Percentiles rank a stretch among this genome's conserved stretches.
Conservation (phyloP, 2,113 vertebrate genomes). For the Salvelinus namaycush region DNA sequence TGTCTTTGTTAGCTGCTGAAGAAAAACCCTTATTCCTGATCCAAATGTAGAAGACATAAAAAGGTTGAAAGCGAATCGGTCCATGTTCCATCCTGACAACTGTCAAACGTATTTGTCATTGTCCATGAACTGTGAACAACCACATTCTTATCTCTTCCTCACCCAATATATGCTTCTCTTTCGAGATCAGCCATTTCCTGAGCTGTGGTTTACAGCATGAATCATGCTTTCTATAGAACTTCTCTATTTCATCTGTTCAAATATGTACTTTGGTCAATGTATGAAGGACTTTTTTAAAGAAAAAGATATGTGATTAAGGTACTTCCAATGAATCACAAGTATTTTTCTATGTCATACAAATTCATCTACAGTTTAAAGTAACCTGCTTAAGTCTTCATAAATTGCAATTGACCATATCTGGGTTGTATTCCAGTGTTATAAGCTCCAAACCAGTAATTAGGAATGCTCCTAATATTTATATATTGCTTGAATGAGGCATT, state of each 20-base stretch:
- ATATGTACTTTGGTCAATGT: neutral
- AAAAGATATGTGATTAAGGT: neutral
- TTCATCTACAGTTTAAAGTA: neutral
- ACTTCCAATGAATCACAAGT: neutral
- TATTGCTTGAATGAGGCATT: too few relatives aligned
- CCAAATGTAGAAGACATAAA: neutral
- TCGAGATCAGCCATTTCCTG: slow-evolving; percentile 74
- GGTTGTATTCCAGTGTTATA: neutral
- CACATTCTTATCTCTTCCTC: slow-evolving; percentile 22
- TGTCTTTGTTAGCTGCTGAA: neutral
- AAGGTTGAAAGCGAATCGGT: neutral
- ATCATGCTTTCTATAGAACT: slow-evolving; percentile 71
- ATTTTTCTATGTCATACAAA: neutral
- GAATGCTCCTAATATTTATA: too few relatives aligned
- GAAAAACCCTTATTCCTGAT: neutral
- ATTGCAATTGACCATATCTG: neutral
- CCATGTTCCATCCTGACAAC: too few relatives aligned
- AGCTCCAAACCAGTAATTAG: neutral
- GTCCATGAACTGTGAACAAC: neutral
- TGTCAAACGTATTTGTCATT: too few relatives aligned
- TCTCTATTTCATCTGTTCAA: neutral
- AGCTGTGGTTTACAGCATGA: slow-evolving; percentile 64
- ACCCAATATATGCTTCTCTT: slow-evolving; percentile 41
- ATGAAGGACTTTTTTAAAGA: too few relatives aligned
- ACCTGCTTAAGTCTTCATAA: neutral